Evolutionary conservation across 2,797 vertebrate species (phyloP), one percentile per base, ranked within the genome.

Genomic region (Sebastes matsubarae): DNA sequence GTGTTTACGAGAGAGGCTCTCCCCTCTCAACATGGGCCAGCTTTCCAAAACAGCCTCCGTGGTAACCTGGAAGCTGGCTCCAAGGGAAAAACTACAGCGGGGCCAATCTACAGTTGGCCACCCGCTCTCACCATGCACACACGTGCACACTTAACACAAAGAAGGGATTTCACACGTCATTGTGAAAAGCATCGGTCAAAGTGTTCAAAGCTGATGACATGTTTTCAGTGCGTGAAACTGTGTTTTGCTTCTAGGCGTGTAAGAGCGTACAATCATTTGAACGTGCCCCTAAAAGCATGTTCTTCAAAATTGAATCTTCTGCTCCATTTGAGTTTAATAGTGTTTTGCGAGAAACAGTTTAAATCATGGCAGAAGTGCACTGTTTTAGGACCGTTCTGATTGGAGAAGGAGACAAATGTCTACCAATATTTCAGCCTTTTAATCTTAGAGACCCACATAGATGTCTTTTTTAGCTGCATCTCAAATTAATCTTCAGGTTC

Each of bases 11-110:
- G 80, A 86, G 73, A 77, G 81, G 65, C 81, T 89, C 85, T 87
- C 86, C 81, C 70, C 82, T 93, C 85, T 91, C 67, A 93, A 94
- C 88, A 61, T 38, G 83, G 79, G 93, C 94, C 95, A 95, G 93
- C 86, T 96, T 96, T 96, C 94, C 95, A 94, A 94, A 95, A 95
- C 92, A 94, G 88, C 87, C 87, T 94, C 90, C 87, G 68, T 93
- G 88, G 94, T 86, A 95, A 94, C 93, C 79, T 88, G 83, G 88
- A 91, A 74, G 85, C 87, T 77, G 73, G 70, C 84, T 77, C 10
- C 12, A 60, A 82, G 84, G 80, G 75, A 75, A 83, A 88, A 84
- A 72, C 80, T 83, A 50, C 66, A 30, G 36, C 20, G 54, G 68
- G 79, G 77, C 54, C 68, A 83, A 55, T 27, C 32, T 30, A 65